Evolutionary conservation across 2,888 invertebrate species (phyloP).

Genomic region (Opisthograptis luteolata): DNA sequence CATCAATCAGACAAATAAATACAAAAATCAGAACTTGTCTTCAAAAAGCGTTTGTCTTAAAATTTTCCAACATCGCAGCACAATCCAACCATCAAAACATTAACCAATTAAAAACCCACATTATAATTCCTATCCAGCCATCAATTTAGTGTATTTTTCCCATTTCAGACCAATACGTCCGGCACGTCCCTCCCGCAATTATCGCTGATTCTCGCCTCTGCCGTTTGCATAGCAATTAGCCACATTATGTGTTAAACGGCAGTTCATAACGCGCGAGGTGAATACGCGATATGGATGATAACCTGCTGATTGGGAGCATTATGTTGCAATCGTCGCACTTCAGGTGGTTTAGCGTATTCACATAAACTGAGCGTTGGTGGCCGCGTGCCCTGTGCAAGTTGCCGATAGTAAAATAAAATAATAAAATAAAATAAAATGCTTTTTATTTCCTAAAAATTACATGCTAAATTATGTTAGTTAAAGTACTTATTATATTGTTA

Average conservation of each 20-base stretch:
- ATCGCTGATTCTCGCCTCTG: conserved; percentile 44
- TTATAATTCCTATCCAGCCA: conserved; percentile 14
- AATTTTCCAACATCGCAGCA: background rate
- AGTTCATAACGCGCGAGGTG: conserved; percentile 49
- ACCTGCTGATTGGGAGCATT: conserved; percentile 24
- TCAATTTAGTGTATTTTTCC: conserved; percentile 22
- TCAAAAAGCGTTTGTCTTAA: no score
- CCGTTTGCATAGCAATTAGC: conserved; percentile 57
- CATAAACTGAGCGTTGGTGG: no score
- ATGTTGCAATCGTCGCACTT: no score
- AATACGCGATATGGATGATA: conserved; percentile 43
- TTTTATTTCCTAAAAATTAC: no score
- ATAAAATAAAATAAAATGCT: no score
- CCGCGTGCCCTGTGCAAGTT: no score
- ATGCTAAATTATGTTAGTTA: no score
- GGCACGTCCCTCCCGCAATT: conserved; percentile 35
- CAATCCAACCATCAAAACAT: background rate
- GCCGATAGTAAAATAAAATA: no score
- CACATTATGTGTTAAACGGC: conserved; percentile 58
- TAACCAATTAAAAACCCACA: conserved; percentile 11
- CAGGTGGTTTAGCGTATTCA: no score
- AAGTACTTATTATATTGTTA: no score
- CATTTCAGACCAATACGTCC: conserved; percentile 23
- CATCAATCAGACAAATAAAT: no score
- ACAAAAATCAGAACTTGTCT: no score